A percentile compares a stretch with the other conserved stretches of the same genome.
These are phyloP conservation scores for Monochamus alternatus DNA, from an alignment of 2,888 invertebrate species.

Conservation along the genomic window DNA sequence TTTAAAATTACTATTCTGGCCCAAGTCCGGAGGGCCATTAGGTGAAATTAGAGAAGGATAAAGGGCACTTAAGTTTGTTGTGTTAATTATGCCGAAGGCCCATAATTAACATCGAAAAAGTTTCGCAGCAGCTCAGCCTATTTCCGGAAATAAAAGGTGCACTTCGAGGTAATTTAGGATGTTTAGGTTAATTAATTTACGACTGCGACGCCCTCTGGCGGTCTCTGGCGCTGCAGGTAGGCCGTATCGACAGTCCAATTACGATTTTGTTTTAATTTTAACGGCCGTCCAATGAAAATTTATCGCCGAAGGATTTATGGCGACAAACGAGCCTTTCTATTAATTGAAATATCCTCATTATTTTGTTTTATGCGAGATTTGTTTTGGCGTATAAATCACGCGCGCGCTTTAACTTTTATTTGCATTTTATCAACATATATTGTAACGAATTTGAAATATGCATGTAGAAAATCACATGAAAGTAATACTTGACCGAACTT, in stretches of 20 bases:
- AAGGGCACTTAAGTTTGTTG: constrained; percentile 27
- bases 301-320: constrained; percentile 13
- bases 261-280: constrained; percentile 16
- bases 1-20: background rate
- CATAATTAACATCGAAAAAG: constrained; percentile 30
- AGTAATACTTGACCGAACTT: too few species aligned
- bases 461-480: too few species aligned
- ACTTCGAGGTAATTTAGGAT: constrained; percentile 15
- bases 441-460: too few species aligned
- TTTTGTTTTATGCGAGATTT: background rate
- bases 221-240: background rate
- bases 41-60: constrained; percentile 24
- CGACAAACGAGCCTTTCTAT: constrained; percentile 3
- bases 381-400: background rate
- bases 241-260: constrained; percentile 15
- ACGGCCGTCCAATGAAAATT: background rate
- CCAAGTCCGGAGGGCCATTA: constrained; percentile 4
- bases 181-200: constrained; percentile 26
- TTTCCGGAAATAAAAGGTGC: constrained; percentile 22
- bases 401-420: background rate
- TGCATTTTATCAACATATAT: background rate
- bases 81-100: constrained; percentile 23
- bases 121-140: constrained; percentile 11
- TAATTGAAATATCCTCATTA: constrained; percentile 4
- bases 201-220: background rate